phyloP scores from a whole-genome alignment of 2,797 vertebrate genomes.

The Falco cherrug region DNA sequence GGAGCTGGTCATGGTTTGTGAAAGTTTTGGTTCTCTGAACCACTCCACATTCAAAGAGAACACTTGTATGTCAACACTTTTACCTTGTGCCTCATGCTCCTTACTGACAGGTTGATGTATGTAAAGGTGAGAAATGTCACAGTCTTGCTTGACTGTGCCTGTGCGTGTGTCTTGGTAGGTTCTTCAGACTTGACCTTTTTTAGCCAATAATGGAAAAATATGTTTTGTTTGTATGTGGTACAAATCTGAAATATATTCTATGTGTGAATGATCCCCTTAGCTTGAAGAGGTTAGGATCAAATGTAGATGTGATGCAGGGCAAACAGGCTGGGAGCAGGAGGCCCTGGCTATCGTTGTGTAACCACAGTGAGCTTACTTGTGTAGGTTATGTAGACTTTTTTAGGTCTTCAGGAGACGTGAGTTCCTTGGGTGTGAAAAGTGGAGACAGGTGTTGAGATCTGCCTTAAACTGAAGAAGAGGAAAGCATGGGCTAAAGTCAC shows the following conservation, averaged over 20 bases:
- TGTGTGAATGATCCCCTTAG: not conserved
- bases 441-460: not conserved
- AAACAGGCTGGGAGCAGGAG: not conserved
- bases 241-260: not conserved
- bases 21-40: not conserved
- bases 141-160: not conserved
- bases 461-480: not conserved
- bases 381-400: not conserved
- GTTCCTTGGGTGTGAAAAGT: constrained; percentile 4
- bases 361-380: not conserved
- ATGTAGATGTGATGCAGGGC: not conserved
- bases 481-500: not conserved
- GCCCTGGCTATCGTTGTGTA: not conserved
- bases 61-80: too few relatives aligned
- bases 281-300: not conserved
- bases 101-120: fast-evolving
- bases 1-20: not conserved
- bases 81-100: fast-evolving
- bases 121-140: not conserved
- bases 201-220: not conserved
- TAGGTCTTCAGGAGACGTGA: not conserved
- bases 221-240: not conserved
- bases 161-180: not conserved
- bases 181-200: not conserved
- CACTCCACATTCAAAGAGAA: not conserved